Evolutionary conservation across 2,113 vertebrate species (phyloP).

Genomic region (Phrynocephalus versicolor): DNA sequence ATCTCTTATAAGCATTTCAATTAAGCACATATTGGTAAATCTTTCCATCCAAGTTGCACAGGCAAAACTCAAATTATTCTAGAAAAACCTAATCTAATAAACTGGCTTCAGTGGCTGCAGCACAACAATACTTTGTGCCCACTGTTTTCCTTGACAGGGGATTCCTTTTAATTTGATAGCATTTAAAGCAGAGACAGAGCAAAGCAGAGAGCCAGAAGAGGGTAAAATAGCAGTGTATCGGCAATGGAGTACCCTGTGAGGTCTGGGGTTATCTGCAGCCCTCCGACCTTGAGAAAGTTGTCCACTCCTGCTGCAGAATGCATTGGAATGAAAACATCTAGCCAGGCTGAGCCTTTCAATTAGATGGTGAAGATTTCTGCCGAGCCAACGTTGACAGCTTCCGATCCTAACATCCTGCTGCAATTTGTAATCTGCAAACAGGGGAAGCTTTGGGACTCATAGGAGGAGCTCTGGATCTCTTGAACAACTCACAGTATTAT

Average conservation of each 20-base stretch:
- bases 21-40: neutral
- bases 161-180: neutral
- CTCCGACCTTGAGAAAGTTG: neutral
- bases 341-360: conserved; percentile 9
- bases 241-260: too few relatives aligned
- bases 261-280: neutral
- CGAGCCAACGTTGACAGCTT: too few relatives aligned
- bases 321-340: neutral
- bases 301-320: neutral
- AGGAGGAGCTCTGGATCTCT: conserved; percentile 3
- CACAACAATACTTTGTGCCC: too few relatives aligned
- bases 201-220: too few relatives aligned
- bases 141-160: neutral
- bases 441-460: conserved; percentile 53
- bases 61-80: neutral
- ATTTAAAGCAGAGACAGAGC: too few relatives aligned
- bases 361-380: conserved; percentile 12
- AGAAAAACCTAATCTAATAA: neutral
- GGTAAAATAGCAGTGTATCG: neutral
- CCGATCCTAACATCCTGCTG: conserved; percentile 19
- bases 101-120: neutral
- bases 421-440: conserved; percentile 35
- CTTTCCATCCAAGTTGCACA: neutral
- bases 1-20: neutral
- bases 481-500: neutral